Evolutionary conservation across 2,113 vertebrate genomes (phyloP).

Genomic region (Solea solea): DNA sequence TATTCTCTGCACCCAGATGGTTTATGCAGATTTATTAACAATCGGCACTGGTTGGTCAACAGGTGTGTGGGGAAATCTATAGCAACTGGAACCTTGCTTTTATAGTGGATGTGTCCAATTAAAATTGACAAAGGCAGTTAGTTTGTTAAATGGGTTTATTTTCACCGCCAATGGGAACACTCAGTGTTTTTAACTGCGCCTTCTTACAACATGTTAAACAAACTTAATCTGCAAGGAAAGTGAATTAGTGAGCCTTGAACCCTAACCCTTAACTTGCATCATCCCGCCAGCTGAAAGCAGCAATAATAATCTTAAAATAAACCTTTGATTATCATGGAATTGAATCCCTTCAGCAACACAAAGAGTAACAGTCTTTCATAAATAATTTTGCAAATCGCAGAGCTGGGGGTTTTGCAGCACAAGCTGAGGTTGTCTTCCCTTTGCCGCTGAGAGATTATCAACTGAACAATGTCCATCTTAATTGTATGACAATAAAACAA

Average conservation of each 20-base stretch:
- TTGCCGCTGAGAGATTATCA: constrained; percentile 40
- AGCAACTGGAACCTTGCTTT: constrained; percentile 6
- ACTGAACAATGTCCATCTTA: constrained; percentile 45
- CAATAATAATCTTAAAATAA: not conserved
- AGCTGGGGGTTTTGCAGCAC: constrained; percentile 5
- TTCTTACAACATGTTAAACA: too few species aligned
- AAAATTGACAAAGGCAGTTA: not conserved
- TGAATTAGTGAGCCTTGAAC: not conserved
- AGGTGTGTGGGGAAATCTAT: constrained; percentile 14
- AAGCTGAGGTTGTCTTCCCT: constrained; percentile 15
- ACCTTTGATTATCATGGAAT: constrained; percentile 5
- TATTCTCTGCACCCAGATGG: constrained; percentile 4
- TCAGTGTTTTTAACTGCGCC: not conserved
- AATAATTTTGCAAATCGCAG: constrained; percentile 18
- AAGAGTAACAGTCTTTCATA: constrained; percentile 14
- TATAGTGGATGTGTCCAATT: constrained; percentile 9
- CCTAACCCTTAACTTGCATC: not conserved
- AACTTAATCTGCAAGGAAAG: not conserved
- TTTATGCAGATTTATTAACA: constrained; percentile 17
- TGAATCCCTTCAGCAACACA: constrained; percentile 6
- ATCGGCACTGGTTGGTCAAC: not conserved
- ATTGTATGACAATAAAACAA: constrained; percentile 48
- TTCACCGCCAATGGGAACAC: not conserved
- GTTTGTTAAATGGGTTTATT: constrained; percentile 1
- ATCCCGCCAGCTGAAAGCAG: not conserved